phyloP scores from a whole-genome alignment of 1,140 invertebrate genomes.

The Scaptodrosophila lebanonensis region DNA sequence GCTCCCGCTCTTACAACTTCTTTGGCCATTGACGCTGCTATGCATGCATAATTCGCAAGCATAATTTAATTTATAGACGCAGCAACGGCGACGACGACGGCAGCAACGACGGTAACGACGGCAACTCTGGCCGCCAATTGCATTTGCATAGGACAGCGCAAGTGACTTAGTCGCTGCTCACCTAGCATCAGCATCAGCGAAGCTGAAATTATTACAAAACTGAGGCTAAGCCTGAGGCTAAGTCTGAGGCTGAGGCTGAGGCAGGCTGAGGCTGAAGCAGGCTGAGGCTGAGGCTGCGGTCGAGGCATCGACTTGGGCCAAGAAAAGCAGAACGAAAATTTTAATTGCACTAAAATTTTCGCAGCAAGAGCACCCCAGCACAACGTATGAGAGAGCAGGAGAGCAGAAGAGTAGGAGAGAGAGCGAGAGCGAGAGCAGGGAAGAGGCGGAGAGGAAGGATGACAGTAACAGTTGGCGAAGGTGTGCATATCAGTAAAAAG shows the following conservation, averaged over 20 bases:
- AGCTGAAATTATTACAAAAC: slow-evolving; percentile 70
- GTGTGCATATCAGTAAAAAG: slow-evolving; percentile 66
- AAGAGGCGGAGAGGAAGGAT: not conserved
- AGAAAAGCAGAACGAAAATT: slow-evolving; percentile 68
- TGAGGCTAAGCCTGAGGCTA: too few species aligned
- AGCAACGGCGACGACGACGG: slow-evolving; percentile 2
- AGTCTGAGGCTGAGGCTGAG: too few species aligned
- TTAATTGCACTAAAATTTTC: slow-evolving; percentile 69
- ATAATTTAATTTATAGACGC: slow-evolving; percentile 76
- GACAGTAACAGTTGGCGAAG: not conserved
- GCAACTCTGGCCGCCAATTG: slow-evolving; percentile 51
- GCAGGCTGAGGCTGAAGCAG: too few species aligned
- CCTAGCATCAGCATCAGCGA: slow-evolving; percentile 21
- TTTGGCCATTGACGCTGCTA: slow-evolving; percentile 66
- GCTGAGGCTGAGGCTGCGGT: too few species aligned
- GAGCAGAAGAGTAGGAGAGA: not conserved
- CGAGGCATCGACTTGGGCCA: slow-evolving; percentile 10
- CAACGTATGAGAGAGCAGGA: not conserved
- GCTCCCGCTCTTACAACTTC: slow-evolving; percentile 17
- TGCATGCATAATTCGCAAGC: slow-evolving; percentile 75
- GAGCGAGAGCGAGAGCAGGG: slow-evolving; percentile 1
- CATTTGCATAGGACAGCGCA: slow-evolving; percentile 74
- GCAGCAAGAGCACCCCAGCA: slow-evolving; percentile 8
- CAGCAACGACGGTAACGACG: not conserved
- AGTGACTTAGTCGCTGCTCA: slow-evolving; percentile 49